Percentiles rank a stretch among this genome's conserved stretches.
Evolutionary conservation across 2,888 invertebrate species (phyloP).

Genomic region (Xylocampa areola): DNA sequence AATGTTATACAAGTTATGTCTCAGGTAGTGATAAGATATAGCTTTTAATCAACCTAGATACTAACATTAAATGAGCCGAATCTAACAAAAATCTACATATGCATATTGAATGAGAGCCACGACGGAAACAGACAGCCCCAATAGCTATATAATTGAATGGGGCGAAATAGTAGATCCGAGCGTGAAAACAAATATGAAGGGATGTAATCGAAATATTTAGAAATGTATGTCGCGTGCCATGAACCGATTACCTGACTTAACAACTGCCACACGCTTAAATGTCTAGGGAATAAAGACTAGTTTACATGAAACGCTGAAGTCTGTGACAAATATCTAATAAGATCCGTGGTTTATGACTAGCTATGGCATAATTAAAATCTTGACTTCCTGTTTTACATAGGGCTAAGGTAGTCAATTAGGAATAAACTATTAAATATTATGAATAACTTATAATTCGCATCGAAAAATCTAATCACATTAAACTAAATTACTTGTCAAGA

Average conservation of each 20-base stretch:
- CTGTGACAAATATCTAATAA: constrained; percentile 33
- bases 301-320: constrained; percentile 56
- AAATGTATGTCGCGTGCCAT: constrained; percentile 84
- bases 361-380: constrained; percentile 37
- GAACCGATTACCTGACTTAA: constrained; percentile 75
- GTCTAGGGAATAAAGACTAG: constrained; percentile 60
- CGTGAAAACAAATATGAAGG: constrained; percentile 83
- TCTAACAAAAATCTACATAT: constrained; percentile 19
- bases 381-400: constrained; percentile 25
- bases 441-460: background rate
- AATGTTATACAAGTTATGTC: background rate
- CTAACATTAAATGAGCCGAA: background rate
- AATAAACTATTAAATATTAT: background rate
- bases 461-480: background rate
- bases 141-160: constrained; percentile 70
- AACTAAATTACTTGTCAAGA: background rate
- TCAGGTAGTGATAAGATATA: constrained; percentile 5
- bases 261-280: constrained; percentile 60
- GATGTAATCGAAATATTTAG: constrained; percentile 86
- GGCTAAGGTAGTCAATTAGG: constrained; percentile 1
- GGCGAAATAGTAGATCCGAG: constrained; percentile 73
- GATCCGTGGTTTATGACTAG: constrained; percentile 28
- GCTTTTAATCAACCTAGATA: too few species aligned
- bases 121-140: constrained; percentile 55
- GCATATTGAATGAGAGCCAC: constrained; percentile 42